phyloP scores from a whole-genome alignment of 1,140 invertebrate species.

The Paraescarpia echinospica region DNA sequence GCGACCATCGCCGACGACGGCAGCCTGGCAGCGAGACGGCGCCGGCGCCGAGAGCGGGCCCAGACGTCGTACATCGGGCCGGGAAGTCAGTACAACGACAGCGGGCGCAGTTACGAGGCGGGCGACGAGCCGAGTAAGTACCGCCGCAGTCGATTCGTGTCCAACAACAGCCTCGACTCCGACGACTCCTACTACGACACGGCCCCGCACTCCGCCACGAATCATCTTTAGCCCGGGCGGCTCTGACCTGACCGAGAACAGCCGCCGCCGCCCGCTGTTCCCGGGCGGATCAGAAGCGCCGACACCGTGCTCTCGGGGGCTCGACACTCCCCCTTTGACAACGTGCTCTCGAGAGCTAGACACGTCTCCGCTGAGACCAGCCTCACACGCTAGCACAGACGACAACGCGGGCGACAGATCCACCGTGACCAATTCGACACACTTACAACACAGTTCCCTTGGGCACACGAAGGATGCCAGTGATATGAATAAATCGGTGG shows the following conservation, averaged over 20 bases:
- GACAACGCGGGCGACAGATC: neutral
- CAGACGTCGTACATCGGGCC: slow-evolving; percentile 20
- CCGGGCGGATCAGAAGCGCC: neutral
- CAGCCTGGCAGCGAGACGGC: slow-evolving; percentile 26
- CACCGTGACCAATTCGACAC: neutral
- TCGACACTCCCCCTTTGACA: no score
- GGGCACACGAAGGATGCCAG: neutral
- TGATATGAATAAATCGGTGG: neutral
- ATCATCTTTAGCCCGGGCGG: slow-evolving; percentile 16
- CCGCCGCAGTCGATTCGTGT: neutral
- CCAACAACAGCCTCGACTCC: slow-evolving; percentile 1
- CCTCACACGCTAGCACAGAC: neutral
- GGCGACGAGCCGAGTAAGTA: slow-evolving; percentile 1
- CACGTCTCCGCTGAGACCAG: no score
- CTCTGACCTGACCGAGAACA: neutral
- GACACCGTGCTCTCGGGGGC: no score
- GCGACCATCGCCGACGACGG: slow-evolving; percentile 25
- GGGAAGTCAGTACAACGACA: neutral
- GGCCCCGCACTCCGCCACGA: slow-evolving; percentile 6
- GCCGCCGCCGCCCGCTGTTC: neutral
- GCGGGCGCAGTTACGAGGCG: neutral
- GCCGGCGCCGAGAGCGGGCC: slow-evolving; percentile 22
- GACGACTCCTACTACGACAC: slow-evolving; percentile 15
- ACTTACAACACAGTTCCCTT: neutral
- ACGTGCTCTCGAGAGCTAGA: no score